Conservation (phyloP, 2,888 invertebrate species). For the Meta bourneti region DNA sequence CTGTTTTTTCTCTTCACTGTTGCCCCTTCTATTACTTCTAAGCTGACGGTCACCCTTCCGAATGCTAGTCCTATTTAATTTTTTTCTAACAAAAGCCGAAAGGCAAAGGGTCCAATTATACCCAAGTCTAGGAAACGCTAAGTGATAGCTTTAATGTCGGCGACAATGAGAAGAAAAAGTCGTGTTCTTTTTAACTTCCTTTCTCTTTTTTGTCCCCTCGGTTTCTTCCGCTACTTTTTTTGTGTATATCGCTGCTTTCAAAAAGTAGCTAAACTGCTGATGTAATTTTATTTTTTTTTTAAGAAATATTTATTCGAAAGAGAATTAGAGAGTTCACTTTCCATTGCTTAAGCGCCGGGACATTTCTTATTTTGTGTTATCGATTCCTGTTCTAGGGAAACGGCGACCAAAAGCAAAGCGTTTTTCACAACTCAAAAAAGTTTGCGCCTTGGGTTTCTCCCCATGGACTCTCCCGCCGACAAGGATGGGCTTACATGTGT, state of each 20-base stretch:
- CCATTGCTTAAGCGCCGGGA: conserved; percentile 40
- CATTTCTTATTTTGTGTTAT: conserved; percentile 38
- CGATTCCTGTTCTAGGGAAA: conserved; percentile 10
- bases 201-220: conserved; percentile 25
- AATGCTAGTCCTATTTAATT: conserved; percentile 38
- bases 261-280: conserved; percentile 53
- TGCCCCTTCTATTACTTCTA: conserved; percentile 33
- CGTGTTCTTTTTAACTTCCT: conserved; percentile 30
- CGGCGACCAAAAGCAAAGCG: conserved; percentile 2
- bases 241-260: conserved; percentile 3
- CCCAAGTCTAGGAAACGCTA: conserved; percentile 55
- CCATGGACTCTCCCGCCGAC: conserved; percentile 20
- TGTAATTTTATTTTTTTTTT: conserved; percentile 51
- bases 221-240: conserved; percentile 18
- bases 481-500: conserved; percentile 39
- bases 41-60: conserved; percentile 29
- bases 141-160: conserved; percentile 68
- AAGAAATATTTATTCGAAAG: conserved; percentile 55
- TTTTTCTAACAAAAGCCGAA: conserved; percentile 52
- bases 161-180: conserved; percentile 54
- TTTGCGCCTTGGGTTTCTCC: conserved; percentile 6
- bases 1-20: conserved; percentile 35
- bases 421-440: conserved; percentile 27
- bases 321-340: conserved; percentile 59
- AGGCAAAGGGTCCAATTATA: conserved; percentile 65